Evolutionary conservation across 2,113 vertebrate genomes (phyloP), one percentile per base, ranked within the genome.

Genomic region (Lophotis ruficrista): DNA sequence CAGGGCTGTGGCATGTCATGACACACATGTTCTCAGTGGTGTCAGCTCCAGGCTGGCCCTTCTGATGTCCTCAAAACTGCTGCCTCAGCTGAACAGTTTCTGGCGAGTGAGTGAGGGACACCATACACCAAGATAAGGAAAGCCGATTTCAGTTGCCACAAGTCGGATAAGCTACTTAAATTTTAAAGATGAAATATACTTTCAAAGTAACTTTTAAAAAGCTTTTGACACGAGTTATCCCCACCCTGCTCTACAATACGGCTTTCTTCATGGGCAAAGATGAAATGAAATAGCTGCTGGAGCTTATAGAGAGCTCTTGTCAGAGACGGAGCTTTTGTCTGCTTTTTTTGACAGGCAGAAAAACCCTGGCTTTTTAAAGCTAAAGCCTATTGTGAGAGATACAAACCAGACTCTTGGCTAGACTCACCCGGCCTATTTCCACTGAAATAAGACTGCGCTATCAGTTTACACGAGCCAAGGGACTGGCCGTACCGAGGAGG

Each of bases 191-290:
- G 80, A 95, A 96, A 93, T 84, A 90, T 27, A 17, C 81, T 95
- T 97, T 96, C 72, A 91, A 94, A 95, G 93, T 94, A 97, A 97
- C 76, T 95, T 97, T 78, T 50, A 48, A 90, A 96, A 97, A 92
- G 93, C 77, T 95, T 94, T 92, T 92, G 91, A 96, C 84, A 90
- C 0, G 12, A 83, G 86, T 81, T 94, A 83, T 96, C 53, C 92
- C 84, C 82, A 89, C 89, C 93, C 83, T 70, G 25, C 68, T 92
- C 48, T 87, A 90, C 83, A 75, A 85, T 64, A 41, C 53, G 51
- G 58, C 79, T 92, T 96, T 94, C 76, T 95, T 93, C 87, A 21
- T 15, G 53, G 79, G 90, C 38, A 89, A 89, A 94, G 95, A 89
- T 91, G 89, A 96, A 94, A 94, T 72, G 83, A 86, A 96, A 87